phyloP scores from a whole-genome alignment of 1,140 invertebrate genomes.

The Anoplolepis gracilipes region DNA sequence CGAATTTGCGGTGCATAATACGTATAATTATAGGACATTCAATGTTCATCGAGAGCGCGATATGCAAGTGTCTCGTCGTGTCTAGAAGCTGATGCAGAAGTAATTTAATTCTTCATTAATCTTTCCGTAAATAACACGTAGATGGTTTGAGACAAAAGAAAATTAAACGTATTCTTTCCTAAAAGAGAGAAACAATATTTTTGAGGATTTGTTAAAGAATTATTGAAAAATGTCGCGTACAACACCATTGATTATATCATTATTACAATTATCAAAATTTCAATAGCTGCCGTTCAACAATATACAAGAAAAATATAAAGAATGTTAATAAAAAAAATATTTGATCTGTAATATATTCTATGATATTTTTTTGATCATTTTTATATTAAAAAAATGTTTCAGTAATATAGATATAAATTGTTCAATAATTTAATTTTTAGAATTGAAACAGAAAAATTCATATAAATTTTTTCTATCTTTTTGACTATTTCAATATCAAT shows the following conservation, averaged over 20 bases:
- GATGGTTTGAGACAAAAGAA: not conserved
- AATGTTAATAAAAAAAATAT: not conserved
- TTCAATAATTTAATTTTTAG: slow-evolving; percentile 7
- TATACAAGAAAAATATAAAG: not conserved
- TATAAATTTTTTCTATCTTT: not conserved
- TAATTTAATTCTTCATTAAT: slow-evolving; percentile 12
- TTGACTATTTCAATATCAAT: not conserved
- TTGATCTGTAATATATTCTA: not conserved
- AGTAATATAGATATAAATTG: not conserved
- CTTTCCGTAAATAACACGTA: not conserved
- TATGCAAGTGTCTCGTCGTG: not conserved
- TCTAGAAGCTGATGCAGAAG: not conserved
- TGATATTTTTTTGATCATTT: not conserved
- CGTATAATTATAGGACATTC: slow-evolving; percentile 21
- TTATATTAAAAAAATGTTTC: not conserved
- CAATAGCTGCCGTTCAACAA: not conserved
- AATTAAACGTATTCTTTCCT: not conserved
- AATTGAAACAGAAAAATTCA: not conserved
- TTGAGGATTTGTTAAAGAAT: not conserved
- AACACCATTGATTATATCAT: not conserved
- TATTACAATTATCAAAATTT: not conserved
- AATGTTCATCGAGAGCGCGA: not conserved
- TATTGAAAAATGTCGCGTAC: not conserved
- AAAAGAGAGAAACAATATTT: not conserved
- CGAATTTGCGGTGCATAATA: slow-evolving; percentile 40